Conservation (phyloP, 2,113 vertebrate species). For the Oreochromis niloticus region DNA sequence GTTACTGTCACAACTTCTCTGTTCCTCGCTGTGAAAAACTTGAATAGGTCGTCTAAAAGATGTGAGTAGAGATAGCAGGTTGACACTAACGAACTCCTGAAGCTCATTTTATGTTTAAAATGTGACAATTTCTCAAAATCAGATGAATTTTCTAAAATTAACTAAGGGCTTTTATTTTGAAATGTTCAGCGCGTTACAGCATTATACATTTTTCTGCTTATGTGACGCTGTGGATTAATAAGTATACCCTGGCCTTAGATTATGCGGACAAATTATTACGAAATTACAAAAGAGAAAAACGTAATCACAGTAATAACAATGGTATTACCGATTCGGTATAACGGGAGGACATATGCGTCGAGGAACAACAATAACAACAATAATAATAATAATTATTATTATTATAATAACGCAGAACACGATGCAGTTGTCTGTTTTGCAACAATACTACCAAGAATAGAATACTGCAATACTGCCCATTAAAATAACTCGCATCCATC, state of each 20-base stretch:
- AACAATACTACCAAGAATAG: not conserved
- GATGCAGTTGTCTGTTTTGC: not conserved
- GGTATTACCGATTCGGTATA: not conserved
- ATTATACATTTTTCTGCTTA: not conserved
- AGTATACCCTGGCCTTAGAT: not conserved
- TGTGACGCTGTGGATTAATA: not conserved
- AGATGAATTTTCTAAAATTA: not conserved
- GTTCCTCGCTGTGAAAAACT: not conserved
- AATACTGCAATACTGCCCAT: not conserved
- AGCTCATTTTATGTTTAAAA: fast-evolving
- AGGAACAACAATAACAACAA: not conserved
- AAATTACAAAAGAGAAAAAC: not conserved
- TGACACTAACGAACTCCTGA: not conserved
- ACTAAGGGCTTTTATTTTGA: not conserved
- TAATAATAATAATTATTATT: not conserved
- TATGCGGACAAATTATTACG: not conserved
- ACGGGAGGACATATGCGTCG: not conserved
- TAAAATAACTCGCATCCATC: not conserved
- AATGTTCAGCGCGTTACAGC: not conserved
- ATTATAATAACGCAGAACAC: not conserved
- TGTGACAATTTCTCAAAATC: not conserved
- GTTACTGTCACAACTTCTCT: not conserved
- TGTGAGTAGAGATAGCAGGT: not conserved
- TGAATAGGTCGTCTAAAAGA: not conserved
- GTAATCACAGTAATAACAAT: not conserved